Evolutionary conservation across 2,888 invertebrate genomes (phyloP).

Genomic region (Amblyjoppa fuscipennis): DNA sequence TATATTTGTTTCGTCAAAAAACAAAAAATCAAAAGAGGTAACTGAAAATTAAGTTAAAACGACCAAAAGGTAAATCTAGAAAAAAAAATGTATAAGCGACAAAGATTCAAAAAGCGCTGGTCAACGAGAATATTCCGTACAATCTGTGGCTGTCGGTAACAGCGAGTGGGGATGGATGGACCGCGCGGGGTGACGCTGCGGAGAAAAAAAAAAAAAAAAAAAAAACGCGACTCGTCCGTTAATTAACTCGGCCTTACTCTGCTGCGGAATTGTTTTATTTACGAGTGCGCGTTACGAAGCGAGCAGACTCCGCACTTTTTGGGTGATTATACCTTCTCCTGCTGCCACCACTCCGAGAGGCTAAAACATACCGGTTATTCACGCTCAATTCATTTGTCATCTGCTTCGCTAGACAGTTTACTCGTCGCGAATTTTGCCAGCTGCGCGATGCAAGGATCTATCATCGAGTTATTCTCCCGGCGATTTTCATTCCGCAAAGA

Average conservation of each 20-base stretch:
- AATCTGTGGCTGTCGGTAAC: constrained; percentile 39
- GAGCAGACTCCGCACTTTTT: constrained; percentile 70
- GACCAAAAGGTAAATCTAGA: background rate
- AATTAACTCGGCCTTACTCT: constrained; percentile 75
- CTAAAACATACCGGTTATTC: constrained; percentile 29
- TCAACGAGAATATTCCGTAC: constrained; percentile 26
- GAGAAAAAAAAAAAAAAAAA: constrained; percentile 30
- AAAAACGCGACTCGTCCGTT: constrained; percentile 59
- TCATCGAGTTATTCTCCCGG: background rate
- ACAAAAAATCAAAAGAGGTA: background rate
- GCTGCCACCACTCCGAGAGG: background rate
- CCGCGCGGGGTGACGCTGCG: constrained; percentile 34
- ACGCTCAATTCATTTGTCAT: constrained; percentile 28
- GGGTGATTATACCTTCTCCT: constrained; percentile 69
- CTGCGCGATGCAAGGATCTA: background rate
- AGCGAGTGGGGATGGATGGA: constrained; percentile 33
- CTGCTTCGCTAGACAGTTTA: constrained; percentile 13
- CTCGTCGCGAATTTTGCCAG: background rate
- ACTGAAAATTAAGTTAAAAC: background rate
- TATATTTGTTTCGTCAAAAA: background rate
- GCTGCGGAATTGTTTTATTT: constrained; percentile 77
- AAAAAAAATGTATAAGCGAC: background rate
- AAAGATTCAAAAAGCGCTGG: background rate
- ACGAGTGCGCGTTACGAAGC: constrained; percentile 56
- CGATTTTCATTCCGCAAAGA: constrained; percentile 17